Evolutionary conservation across 2,113 vertebrate species (phyloP), one percentile per base, ranked within the genome.

Genomic region (Bagarius yarrelli): DNA sequence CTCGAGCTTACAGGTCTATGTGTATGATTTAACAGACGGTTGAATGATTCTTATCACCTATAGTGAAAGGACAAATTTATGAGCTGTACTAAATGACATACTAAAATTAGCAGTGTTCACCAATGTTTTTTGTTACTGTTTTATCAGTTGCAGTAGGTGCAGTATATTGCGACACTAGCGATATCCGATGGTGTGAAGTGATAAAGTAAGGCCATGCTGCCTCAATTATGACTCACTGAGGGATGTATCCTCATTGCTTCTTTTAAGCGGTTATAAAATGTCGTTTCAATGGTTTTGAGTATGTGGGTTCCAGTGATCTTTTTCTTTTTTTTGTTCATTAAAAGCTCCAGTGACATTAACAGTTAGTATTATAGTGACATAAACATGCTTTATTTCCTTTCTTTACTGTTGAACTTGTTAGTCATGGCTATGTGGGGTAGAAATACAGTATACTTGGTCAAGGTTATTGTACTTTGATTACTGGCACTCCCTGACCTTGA

Each of bases 371-470:
- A 47, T 47, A 47, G 9, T 47, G 9, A 52, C 36, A 69, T 13
- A 6, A 13, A 47, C 25, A 11, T 52, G 44, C 25, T 52, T 70
- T n/a, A 27, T 69, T 70, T 15, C 8, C 23, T 16, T 13, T 30
- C 15, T 27, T 71, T 30, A 50, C 40, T 18, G 21, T 53, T 19
- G 23, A 60, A 34, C 21, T 78, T 57, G 15, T 27, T 47, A 34
- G 23, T 79, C 78, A 80, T 71, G 66, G 78, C 55, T 66, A 81
- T 72, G 44, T 69, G 75, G 27, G 25, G 13, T 34, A 63, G 47
- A 81, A 69, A 84, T 61, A 36, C 19, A n/a, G 55, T 53, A 50
- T n/a, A n/a, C 47, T 53, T 72, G 36, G 75, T 56, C 69, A 81
- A 56, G 67, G 40, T 64, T 64, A 67, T 30, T 79, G 32, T 21